Percentiles rank a stretch among this genome's conserved stretches.
Conservation (phyloP, 2,888 invertebrate species). For the Drosophila ustulata region DNA sequence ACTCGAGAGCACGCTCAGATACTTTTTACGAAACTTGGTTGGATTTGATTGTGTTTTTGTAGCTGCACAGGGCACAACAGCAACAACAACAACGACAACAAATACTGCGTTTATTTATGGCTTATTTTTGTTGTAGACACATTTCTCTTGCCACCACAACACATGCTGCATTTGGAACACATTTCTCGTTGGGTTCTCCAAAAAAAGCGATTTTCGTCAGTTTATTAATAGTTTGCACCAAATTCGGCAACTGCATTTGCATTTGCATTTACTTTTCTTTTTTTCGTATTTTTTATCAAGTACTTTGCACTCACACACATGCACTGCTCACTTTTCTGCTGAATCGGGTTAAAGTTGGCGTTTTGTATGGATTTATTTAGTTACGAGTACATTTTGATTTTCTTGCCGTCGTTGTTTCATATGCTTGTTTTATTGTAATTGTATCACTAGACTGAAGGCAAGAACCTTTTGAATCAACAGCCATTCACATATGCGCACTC, state of each 20-base stretch:
- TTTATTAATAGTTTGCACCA: conserved; percentile 49
- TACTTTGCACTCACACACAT: conserved; percentile 42
- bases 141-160: conserved; percentile 32
- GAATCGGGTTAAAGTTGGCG: conserved; percentile 50
- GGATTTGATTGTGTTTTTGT: conserved; percentile 46
- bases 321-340: conserved; percentile 57
- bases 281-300: conserved; percentile 30
- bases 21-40: conserved; percentile 69
- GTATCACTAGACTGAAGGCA: conserved; percentile 72
- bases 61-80: conserved; percentile 67
- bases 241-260: conserved; percentile 35
- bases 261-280: conserved; percentile 27
- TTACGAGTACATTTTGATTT: conserved; percentile 29
- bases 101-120: conserved; percentile 62
- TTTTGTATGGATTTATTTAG: conserved; percentile 43
- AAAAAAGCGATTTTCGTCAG: conserved; percentile 36
- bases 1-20: conserved; percentile 56
- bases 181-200: conserved; percentile 44
- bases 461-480: conserved; percentile 75
- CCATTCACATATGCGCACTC: conserved; percentile 24
- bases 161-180: conserved; percentile 49
- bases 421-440: conserved; percentile 62
- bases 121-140: conserved; percentile 67
- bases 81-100: conserved; percentile 32
- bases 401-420: conserved; percentile 31